Base-by-base conservation (phyloP, 2,797 vertebrate species). In the Lutjanus campechanus region DNA sequence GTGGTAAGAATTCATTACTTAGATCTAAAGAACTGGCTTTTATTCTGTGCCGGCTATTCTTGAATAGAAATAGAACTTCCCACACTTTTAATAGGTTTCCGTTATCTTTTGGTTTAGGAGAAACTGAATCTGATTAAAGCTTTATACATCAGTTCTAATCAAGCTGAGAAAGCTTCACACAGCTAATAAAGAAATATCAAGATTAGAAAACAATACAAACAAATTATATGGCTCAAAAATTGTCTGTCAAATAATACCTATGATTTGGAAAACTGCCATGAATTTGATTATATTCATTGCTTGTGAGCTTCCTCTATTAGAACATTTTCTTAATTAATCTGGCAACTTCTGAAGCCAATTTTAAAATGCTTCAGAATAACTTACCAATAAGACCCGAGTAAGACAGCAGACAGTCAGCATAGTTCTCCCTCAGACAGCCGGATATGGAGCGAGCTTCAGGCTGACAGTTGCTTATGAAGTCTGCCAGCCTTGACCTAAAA, bases 381-480 rank as follows among this genome's bases (percentile, higher is more conserved):
- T 96, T 90, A 99, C 98, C 98, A 81, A 99, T 99, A 47, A 99
- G 97, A 36, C 98, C 98, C 0, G 98, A 98, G 88, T 99, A 99
- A 73, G 98, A 96, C 3, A 99, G 95, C 77, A 99, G 96, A 88
- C 98, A 99, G 95, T 98, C 97, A 7, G 97, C 97, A 0, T 99
- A 99, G 95, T 97, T 99, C 86, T 98, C 98, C 92, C 97, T 97
- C 82, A 98, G 95, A 92, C 98, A 99, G 93, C 97, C 96, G 13
- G 98, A 99, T 87, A 96, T 93, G 59, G 98, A 98, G 80, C 95
- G 97, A 69, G 95, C 92, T 89, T 99, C 98, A 0, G 98, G 97
- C 90, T 99, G 98, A 95, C 98, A 99, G 96, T 97, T 98, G 74
- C 97, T 97, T 92, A 99, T 97, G 93, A 99, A 99, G 92, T 99